phyloP scores from a whole-genome alignment of 2,888 invertebrate genomes.

The Lapara coniferarum region DNA sequence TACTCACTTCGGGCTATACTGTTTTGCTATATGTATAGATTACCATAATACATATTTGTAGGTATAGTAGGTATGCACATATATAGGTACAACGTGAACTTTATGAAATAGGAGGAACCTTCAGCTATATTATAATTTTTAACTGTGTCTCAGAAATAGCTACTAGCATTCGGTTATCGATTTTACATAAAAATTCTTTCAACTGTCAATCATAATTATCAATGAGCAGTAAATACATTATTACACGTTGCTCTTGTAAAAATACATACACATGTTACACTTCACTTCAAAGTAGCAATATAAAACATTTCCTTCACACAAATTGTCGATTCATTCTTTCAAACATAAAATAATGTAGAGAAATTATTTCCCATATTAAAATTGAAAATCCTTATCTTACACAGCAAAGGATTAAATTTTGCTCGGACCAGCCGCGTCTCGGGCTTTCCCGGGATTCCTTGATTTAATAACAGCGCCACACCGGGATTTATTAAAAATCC shows the following conservation, averaged over 20 bases:
- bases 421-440: slow-evolving; percentile 13
- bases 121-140: too few relatives aligned
- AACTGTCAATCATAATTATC: too few relatives aligned
- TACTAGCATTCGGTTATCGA: too few relatives aligned
- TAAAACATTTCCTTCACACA: not conserved
- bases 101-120: too few relatives aligned
- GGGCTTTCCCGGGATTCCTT: slow-evolving; percentile 31
- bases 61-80: too few relatives aligned
- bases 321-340: not conserved
- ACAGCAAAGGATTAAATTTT: slow-evolving; percentile 27
- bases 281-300: slow-evolving; percentile 1
- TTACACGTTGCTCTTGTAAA: not conserved
- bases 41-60: too few relatives aligned
- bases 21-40: too few relatives aligned
- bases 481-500: slow-evolving; percentile 41
- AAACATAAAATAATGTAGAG: slow-evolving; percentile 12
- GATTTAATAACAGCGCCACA: slow-evolving; percentile 42
- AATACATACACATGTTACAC: not conserved
- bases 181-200: too few relatives aligned
- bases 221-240: too few relatives aligned
- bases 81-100: too few relatives aligned
- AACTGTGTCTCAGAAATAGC: too few relatives aligned
- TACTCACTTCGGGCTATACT: too few relatives aligned
- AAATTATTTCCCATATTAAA: slow-evolving; percentile 25
- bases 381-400: slow-evolving; percentile 25